Evolutionary conservation across 2,797 vertebrate species (phyloP).

Genomic region (Lagocephalus sceleratus): DNA sequence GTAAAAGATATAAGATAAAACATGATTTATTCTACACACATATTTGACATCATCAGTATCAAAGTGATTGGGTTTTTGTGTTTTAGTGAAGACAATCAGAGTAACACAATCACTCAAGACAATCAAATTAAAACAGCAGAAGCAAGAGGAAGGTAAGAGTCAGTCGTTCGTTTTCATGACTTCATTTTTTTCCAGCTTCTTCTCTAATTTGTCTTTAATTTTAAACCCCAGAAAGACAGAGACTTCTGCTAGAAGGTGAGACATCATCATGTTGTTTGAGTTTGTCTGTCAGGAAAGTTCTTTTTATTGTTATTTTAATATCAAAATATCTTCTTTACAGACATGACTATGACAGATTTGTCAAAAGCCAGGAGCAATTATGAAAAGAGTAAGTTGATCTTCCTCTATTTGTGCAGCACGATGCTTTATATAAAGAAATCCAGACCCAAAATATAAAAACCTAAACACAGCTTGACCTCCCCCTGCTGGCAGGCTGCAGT

Average conservation of each 20-base stretch:
- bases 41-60: too few relatives aligned
- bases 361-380: accelerated
- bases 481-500: too few relatives aligned
- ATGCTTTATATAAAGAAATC: too few relatives aligned
- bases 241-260: slow-evolving; percentile 9
- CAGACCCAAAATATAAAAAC: too few relatives aligned
- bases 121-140: too few relatives aligned
- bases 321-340: background rate
- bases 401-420: too few relatives aligned
- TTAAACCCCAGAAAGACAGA: background rate
- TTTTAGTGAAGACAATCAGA: slow-evolving; percentile 12
- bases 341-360: accelerated
- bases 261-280: accelerated
- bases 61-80: background rate
- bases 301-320: background rate
- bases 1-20: slow-evolving; percentile 3
- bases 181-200: background rate
- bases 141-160: background rate
- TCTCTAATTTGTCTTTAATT: background rate
- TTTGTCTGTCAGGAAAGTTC: background rate
- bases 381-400: slow-evolving; percentile 26
- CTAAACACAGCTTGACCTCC: too few relatives aligned
- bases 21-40: background rate
- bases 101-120: background rate
- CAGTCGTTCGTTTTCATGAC: too few relatives aligned